A percentile compares a stretch with the other conserved stretches of the same genome.
Evolutionary conservation across 1,140 invertebrate genomes (phyloP).

Genomic region (Lucilia sericata): DNA sequence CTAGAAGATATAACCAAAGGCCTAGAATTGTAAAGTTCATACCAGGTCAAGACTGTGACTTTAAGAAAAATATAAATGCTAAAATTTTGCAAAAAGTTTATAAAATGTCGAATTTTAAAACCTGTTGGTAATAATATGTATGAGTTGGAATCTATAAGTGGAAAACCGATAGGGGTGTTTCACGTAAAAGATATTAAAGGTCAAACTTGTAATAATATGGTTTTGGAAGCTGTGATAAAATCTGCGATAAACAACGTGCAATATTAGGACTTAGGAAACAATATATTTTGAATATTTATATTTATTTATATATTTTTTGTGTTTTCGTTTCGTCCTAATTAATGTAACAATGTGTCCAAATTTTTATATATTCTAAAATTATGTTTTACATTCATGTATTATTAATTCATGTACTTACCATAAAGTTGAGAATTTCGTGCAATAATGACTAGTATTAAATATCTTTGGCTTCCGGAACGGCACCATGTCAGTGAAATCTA

Average conservation of each 20-base stretch:
- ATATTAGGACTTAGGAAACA: neutral
- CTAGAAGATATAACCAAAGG: neutral
- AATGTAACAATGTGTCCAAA: no score
- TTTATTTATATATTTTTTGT: neutral
- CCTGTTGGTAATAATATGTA: neutral
- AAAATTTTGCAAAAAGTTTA: no score
- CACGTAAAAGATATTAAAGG: conserved; percentile 15
- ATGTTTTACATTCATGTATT: no score
- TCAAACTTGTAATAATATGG: no score
- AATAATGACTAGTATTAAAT: no score
- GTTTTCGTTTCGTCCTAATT: neutral
- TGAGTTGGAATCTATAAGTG: neutral
- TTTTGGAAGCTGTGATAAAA: no score
- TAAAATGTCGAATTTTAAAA: neutral
- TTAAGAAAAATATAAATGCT: neutral
- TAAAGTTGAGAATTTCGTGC: no score
- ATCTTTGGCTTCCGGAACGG: no score
- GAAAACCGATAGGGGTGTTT: neutral
- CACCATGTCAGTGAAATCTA: no score
- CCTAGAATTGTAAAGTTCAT: neutral
- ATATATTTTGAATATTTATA: neutral
- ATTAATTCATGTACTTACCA: no score
- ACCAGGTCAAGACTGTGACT: neutral
- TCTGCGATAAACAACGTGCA: no score
- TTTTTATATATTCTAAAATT: no score